phyloP scores from a whole-genome alignment of 2,888 invertebrate species.

The Xylota sylvarum region DNA sequence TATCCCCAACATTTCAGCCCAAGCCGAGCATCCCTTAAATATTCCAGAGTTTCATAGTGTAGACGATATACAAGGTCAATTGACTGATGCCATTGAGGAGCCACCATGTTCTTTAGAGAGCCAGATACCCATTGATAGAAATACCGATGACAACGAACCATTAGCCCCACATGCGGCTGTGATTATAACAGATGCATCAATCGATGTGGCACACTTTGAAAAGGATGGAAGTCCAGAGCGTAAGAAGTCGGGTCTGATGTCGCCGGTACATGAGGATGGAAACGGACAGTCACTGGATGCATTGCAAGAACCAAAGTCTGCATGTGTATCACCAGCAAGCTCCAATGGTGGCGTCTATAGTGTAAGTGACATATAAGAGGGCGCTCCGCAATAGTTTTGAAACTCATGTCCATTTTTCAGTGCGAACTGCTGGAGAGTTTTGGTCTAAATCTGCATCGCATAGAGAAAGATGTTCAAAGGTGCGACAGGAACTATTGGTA shows the following conservation, averaged over 20 bases:
- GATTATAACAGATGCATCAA: conserved; percentile 90
- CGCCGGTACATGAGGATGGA: conserved; percentile 86
- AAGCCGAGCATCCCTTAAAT: conserved; percentile 71
- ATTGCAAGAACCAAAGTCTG: conserved; percentile 86
- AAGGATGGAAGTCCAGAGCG: conserved; percentile 81
- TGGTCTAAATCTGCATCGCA: conserved; percentile 95
- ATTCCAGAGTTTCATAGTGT: conserved; percentile 83
- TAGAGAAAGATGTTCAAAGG: conserved; percentile 98
- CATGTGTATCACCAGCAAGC: conserved; percentile 94
- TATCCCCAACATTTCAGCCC: conserved; percentile 61
- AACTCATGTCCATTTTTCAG: conserved; percentile 85
- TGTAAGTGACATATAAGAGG: conserved; percentile 86
- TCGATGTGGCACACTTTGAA: conserved; percentile 86
- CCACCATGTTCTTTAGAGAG: conserved; percentile 85
- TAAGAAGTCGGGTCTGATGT: conserved; percentile 85
- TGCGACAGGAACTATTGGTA: conserved; percentile 98
- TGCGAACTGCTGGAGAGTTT: conserved; percentile 93
- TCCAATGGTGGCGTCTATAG: conserved; percentile 95
- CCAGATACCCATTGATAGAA: conserved; percentile 65
- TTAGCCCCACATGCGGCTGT: conserved; percentile 83
- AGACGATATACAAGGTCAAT: conserved; percentile 85
- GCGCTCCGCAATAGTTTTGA: not conserved
- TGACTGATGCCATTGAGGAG: conserved; percentile 84
- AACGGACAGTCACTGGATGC: conserved; percentile 82
- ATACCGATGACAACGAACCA: conserved; percentile 62